phyloP scores from a whole-genome alignment of 2,888 invertebrate genomes.

The Ennomos fuscantarius region DNA sequence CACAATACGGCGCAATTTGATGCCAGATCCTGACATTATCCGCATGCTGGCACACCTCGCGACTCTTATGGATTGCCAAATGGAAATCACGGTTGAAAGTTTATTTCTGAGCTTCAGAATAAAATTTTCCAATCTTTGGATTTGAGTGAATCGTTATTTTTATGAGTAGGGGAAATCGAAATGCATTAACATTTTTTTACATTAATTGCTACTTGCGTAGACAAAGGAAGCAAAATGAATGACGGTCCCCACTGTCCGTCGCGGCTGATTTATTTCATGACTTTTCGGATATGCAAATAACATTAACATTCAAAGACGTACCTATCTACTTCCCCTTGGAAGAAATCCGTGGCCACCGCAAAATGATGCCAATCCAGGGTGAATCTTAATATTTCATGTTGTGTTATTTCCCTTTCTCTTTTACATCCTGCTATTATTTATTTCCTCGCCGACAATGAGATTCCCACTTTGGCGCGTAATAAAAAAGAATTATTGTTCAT shows the following conservation, averaged over 20 bases:
- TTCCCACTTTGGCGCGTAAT: constrained; percentile 84
- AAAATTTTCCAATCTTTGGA: constrained; percentile 33
- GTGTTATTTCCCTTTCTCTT: constrained; percentile 83
- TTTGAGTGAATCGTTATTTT: constrained; percentile 22
- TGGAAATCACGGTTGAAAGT: constrained; percentile 69
- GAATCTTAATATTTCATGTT: constrained; percentile 85
- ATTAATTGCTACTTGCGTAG: constrained; percentile 76
- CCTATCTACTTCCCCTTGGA: constrained; percentile 63
- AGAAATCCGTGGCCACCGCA: constrained; percentile 78
- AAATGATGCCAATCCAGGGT: constrained; percentile 84
- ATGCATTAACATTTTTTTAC: constrained; percentile 61
- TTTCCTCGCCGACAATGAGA: constrained; percentile 83
- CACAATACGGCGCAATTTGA: constrained; percentile 83
- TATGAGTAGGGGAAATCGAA: constrained; percentile 39
- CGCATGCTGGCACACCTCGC: constrained; percentile 64
- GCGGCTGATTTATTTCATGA: constrained; percentile 84
- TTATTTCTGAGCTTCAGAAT: constrained; percentile 61
- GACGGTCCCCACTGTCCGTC: constrained; percentile 80
- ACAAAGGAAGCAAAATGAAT: constrained; percentile 78
- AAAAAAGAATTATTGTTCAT: constrained; percentile 85
- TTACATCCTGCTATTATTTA: constrained; percentile 83
- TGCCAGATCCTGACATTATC: constrained; percentile 73
- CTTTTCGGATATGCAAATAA: constrained; percentile 84
- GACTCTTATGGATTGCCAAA: constrained; percentile 61
- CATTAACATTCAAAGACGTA: constrained; percentile 84